Evolutionary conservation across 2,113 vertebrate genomes (phyloP).

Genomic region (Orcinus orca): DNA sequence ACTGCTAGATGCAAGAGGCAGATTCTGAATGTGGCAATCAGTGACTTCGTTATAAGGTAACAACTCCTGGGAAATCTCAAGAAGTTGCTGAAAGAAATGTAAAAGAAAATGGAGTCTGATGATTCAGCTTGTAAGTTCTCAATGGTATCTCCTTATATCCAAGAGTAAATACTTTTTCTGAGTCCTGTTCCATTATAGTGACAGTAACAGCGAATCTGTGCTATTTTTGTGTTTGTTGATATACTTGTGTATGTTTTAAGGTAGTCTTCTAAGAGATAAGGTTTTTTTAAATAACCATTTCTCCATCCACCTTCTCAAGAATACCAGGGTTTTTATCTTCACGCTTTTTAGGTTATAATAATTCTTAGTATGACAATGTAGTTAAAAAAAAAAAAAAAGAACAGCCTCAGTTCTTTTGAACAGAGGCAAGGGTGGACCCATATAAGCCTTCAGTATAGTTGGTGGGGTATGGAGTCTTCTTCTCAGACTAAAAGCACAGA

Average conservation of each 20-base stretch:
- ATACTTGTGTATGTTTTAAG: not conserved
- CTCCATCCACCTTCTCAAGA: not conserved
- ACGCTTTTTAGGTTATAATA: not conserved
- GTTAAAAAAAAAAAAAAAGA: not conserved
- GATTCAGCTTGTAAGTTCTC: conserved; percentile 23
- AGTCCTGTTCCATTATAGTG: not conserved
- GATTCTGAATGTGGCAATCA: conserved; percentile 43
- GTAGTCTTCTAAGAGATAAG: not conserved
- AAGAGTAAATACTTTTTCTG: not conserved
- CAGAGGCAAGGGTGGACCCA: not conserved
- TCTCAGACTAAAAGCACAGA: not conserved
- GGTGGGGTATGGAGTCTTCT: not conserved
- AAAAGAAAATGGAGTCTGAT: conserved; percentile 16
- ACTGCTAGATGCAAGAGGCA: not conserved
- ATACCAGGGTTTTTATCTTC: not conserved
- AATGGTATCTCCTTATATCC: not conserved
- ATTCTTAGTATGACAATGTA: conserved; percentile 4
- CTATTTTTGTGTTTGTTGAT: not conserved
- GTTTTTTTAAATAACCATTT: not conserved
- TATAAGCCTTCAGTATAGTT: not conserved
- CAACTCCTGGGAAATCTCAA: conserved; percentile 37
- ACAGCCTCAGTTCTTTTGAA: not conserved
- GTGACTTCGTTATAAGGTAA: conserved; percentile 41
- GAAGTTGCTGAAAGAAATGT: conserved; percentile 35
- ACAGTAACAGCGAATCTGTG: not conserved